Conservation (phyloP, 2,797 vertebrate species). For the Allobates femoralis region DNA sequence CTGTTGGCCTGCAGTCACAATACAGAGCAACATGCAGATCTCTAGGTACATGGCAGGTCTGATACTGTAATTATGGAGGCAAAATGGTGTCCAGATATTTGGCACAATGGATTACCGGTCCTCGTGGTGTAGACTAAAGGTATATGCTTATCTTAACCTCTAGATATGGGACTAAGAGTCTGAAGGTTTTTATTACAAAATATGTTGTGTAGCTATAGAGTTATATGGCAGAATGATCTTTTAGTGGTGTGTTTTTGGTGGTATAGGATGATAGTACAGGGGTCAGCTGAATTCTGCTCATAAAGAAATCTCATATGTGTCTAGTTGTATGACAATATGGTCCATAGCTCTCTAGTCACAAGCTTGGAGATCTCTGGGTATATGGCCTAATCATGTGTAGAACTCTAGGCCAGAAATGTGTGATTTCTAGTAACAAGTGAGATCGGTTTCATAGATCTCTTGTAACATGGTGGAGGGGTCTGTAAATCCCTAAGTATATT, state of each 20-base stretch:
- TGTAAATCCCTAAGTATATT: neutral
- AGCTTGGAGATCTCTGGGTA: too few relatives aligned
- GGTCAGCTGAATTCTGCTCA: neutral
- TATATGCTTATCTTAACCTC: neutral
- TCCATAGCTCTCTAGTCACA: neutral
- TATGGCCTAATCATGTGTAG: neutral
- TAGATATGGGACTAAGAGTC: neutral
- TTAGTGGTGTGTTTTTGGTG: neutral
- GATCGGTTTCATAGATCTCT: neutral
- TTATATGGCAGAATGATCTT: neutral
- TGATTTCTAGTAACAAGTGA: neutral
- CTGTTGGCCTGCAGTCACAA: neutral
- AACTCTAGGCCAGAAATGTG: neutral
- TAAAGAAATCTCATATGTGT: neutral
- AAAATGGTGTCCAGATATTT: neutral
- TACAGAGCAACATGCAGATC: neutral
- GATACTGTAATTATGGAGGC: neutral
- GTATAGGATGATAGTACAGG: neutral
- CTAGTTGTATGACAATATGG: neutral
- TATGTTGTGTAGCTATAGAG: neutral
- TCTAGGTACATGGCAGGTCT: neutral
- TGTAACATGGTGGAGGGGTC: neutral
- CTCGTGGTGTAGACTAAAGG: neutral
- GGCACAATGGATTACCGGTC: neutral
- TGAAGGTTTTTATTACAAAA: neutral